Evolutionary conservation across 2,113 vertebrate genomes (phyloP).

Genomic region (Pterocles orientalis): DNA sequence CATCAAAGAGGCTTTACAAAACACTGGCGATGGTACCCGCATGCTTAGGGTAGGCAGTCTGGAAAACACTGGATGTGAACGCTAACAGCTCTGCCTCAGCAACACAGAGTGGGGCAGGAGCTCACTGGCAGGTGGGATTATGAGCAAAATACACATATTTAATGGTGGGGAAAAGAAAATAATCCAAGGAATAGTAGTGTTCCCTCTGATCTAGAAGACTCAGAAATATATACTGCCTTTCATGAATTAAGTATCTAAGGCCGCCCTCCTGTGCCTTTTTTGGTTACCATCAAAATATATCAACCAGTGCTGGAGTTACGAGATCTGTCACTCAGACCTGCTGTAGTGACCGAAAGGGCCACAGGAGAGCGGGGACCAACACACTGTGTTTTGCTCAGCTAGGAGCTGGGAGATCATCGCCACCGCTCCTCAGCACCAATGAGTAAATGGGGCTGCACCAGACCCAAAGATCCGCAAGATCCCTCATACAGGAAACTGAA

Average conservation of each 20-base stretch:
- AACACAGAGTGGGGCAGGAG: background rate
- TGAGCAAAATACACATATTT: background rate
- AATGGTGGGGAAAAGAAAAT: background rate
- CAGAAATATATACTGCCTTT: background rate
- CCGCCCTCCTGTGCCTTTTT: background rate
- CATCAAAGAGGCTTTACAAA: background rate
- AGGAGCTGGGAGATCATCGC: background rate
- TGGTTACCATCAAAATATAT: background rate
- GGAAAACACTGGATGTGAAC: background rate
- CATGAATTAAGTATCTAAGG: background rate
- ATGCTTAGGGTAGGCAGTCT: background rate
- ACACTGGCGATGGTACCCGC: fast-evolving
- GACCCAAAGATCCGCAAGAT: background rate
- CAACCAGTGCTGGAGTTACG: background rate
- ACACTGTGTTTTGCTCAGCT: background rate
- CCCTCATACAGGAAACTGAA: background rate
- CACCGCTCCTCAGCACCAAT: background rate
- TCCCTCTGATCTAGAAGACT: background rate
- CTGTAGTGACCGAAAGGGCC: background rate
- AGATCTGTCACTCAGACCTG: background rate
- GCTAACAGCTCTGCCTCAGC: background rate
- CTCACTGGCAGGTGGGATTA: background rate
- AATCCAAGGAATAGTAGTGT: background rate
- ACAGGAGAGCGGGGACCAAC: background rate
- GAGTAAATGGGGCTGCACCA: background rate